Base-by-base conservation (phyloP, 2,888 invertebrate genomes). In the Merodon equestris region DNA sequence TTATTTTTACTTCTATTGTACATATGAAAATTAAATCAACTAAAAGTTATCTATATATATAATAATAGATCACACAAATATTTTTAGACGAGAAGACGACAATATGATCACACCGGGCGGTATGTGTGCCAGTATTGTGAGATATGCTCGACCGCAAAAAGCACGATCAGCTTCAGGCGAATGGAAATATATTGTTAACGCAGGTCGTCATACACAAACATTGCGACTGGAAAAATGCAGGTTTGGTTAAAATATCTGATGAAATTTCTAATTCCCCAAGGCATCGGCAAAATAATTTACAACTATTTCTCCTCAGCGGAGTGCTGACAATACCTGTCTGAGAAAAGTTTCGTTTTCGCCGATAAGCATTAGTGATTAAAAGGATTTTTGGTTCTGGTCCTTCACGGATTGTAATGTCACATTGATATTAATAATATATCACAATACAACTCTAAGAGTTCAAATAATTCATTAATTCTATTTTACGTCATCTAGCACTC, bases 161-260 rank as follows among this genome's bases (percentile, higher is more conserved):
- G 96, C 95, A 0, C 90, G 94, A 57, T 94, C 95, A 0, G 94
- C 94, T 0, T 93, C 93, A 1, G 95, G 95, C 0, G 92, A 93
- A 82, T 96, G 96, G 95, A 95, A 95, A 85, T 95, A 93, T 85
- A 94, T 96, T 82, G 95, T 96, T 50, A 96, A 96, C 84, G 94
- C 95, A 0, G 95, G 94, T 0, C 94, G 95, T 81, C 95, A 95
- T 84, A 94, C 95, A 7, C 96, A 96, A 89, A 96, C 95, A 0
- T 86, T 96, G 56, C 89, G 96, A 9, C 89, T 96, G 68, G 96
- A 96, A 86, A 95, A 95, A 86, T 96, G 96, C 90, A 87, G 84
- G 87, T 87, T 76, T 90, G 92, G 5, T 7, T n/a, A n/a, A n/a
- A n/a, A n/a, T n/a, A n/a, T n/a, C n/a, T n/a, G n/a, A n/a, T n/a